Conservation (phyloP, 2,113 vertebrate species). For the Glaucomys volans region DNA sequence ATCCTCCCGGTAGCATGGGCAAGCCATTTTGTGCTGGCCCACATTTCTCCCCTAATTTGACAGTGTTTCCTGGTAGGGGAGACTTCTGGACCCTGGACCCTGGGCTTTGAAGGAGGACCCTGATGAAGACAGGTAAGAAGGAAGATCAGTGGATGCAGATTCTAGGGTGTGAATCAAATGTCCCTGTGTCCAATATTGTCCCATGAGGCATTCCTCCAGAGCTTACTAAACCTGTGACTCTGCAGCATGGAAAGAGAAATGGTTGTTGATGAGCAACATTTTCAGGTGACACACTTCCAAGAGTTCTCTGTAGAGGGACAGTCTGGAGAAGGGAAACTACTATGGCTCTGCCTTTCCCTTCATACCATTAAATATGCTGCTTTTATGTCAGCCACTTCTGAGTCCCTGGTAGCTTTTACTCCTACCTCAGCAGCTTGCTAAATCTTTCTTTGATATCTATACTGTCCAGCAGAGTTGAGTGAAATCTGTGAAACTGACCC, state of each 20-base stretch:
- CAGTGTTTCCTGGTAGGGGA: neutral
- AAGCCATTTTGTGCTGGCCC: neutral
- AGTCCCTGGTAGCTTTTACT: neutral
- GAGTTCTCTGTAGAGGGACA: accelerated
- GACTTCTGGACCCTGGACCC: neutral
- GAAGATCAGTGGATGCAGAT: neutral
- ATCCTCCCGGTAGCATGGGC: neutral
- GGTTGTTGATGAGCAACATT: neutral
- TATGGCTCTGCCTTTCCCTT: neutral
- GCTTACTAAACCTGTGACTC: neutral
- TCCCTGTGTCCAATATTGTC: accelerated
- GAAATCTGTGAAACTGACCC: neutral
- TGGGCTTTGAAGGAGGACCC: neutral
- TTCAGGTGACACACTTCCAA: neutral
- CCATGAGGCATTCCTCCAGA: neutral
- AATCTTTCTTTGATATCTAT: neutral
- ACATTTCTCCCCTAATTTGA: neutral
- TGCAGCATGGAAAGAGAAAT: neutral
- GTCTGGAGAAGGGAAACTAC: neutral
- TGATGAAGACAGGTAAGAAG: neutral
- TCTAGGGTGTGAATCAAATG: neutral
- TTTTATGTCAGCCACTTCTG: neutral
- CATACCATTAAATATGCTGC: neutral
- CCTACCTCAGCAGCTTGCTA: neutral
- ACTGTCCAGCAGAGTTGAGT: neutral